Conservation (phyloP, 1,140 invertebrate species). For the Acromyrmex charruanus region DNA sequence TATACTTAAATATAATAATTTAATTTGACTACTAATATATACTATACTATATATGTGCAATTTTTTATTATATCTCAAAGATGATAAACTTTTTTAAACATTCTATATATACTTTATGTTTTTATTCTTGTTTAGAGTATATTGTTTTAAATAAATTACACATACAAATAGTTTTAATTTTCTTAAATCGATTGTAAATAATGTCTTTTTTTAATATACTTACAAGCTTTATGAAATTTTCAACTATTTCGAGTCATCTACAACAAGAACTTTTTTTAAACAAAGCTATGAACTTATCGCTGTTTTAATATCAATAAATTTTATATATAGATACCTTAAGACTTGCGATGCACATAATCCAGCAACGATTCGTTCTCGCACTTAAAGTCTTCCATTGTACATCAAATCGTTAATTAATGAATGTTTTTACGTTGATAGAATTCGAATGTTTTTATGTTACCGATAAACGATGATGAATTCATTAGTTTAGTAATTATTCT, state of each 20-base stretch:
- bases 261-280: neutral
- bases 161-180: neutral
- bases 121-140: neutral
- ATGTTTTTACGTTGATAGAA: neutral
- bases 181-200: neutral
- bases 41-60: too few species aligned
- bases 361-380: neutral
- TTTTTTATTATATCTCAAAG: too few species aligned
- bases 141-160: neutral
- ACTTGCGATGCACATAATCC: neutral
- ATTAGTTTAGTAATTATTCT: constrained; percentile 13
- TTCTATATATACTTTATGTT: neutral
- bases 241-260: neutral
- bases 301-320: neutral
- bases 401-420: constrained; percentile 17
- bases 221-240: neutral
- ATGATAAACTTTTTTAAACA: neutral
- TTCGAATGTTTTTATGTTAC: neutral
- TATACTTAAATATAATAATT: constrained; percentile 6
- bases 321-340: neutral
- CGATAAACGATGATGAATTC: neutral
- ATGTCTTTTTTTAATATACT: neutral
- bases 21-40: neutral
- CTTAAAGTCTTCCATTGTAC: neutral
- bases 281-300: neutral